Percentiles rank a stretch among this genome's conserved stretches.
Evolutionary conservation across 2,888 invertebrate genomes (phyloP).

Genomic region (Amaurobius ferox): DNA sequence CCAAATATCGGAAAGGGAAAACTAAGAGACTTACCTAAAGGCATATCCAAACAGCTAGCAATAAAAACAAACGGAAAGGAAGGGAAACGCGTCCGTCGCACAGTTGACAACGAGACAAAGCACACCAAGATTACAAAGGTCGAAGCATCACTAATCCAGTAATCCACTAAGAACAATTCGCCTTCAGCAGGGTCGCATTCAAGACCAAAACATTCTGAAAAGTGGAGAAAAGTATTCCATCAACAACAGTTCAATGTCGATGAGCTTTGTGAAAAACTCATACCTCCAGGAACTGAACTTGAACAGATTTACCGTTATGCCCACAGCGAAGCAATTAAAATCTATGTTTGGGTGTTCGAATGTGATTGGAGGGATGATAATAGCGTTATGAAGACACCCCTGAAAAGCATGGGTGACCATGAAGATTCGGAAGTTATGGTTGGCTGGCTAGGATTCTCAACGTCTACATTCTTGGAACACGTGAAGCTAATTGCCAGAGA

Average conservation of each 20-base stretch:
- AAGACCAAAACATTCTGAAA: background rate
- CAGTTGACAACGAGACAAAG: background rate
- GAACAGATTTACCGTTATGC: background rate
- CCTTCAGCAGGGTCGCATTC: background rate
- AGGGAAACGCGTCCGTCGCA: background rate
- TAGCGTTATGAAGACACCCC: slow-evolving; percentile 1
- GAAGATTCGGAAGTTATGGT: slow-evolving; percentile 7
- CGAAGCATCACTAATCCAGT: background rate
- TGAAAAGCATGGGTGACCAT: slow-evolving; percentile 13
- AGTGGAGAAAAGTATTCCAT: background rate
- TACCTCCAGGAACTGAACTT: background rate
- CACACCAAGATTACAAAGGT: background rate
- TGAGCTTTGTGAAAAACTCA: background rate
- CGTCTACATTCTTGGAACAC: slow-evolving; percentile 2
- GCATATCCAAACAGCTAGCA: background rate
- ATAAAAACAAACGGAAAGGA: background rate
- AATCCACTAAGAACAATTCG: background rate
- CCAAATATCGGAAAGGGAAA: no score
- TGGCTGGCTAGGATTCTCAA: background rate
- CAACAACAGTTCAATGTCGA: background rate
- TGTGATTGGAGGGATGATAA: background rate
- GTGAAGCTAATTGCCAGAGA: background rate
- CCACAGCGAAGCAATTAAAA: background rate
- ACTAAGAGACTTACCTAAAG: no score
- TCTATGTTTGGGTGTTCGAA: background rate